Evolutionary conservation across 2,888 invertebrate genomes (phyloP).

Genomic region (Oscheius onirici): DNA sequence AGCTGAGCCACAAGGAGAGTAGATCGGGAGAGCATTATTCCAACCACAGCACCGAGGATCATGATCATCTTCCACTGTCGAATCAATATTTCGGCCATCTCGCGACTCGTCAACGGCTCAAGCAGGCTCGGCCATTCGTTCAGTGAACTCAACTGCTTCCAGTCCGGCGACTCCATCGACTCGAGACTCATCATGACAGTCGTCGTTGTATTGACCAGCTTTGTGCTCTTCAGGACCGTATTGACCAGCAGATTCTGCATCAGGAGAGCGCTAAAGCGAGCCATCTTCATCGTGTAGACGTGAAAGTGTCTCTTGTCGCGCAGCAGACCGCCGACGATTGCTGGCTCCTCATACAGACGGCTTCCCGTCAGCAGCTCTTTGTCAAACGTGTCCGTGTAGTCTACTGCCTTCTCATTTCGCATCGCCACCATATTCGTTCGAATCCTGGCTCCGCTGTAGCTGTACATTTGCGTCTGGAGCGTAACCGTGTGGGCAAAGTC

Average conservation of each 20-base stretch:
- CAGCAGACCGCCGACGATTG: conserved; percentile 12
- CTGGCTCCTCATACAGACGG: conserved; percentile 13
- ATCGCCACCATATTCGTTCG: neutral
- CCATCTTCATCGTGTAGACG: conserved; percentile 20
- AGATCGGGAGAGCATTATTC: neutral
- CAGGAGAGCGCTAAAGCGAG: conserved; percentile 5
- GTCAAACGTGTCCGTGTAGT: neutral
- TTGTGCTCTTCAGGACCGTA: neutral
- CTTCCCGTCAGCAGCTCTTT: neutral
- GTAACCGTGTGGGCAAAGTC: neutral
- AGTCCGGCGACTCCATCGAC: conserved; percentile 14
- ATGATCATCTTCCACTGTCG: conserved; percentile 6
- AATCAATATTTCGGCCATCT: conserved; percentile 4
- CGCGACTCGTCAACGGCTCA: neutral
- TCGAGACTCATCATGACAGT: neutral
- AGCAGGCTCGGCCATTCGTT: neutral
- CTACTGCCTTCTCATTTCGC: neutral
- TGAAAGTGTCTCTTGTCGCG: neutral
- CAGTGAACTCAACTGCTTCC: neutral
- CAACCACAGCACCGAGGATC: neutral
- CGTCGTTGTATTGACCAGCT: neutral
- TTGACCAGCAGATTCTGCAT: conserved; percentile 20
- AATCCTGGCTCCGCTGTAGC: neutral
- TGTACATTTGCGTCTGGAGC: neutral
- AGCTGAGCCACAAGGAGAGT: neutral